phyloP scores from a whole-genome alignment of 2,888 invertebrate genomes.

The Mycalesis mineus region DNA sequence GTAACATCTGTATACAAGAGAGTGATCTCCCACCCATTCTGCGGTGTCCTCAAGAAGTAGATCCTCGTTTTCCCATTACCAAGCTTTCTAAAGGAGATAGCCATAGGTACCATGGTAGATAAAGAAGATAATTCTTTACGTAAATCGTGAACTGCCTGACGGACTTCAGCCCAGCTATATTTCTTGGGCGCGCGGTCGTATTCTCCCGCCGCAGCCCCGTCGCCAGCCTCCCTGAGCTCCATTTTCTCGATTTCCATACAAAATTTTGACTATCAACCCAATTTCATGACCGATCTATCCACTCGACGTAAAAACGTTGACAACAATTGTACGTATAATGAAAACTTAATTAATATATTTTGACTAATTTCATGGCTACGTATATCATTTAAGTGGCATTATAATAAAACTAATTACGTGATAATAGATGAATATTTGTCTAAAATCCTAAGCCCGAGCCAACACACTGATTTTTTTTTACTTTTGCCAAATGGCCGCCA shows the following conservation, averaged over 20 bases:
- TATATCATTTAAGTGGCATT: conserved; percentile 41
- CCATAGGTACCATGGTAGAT: conserved; percentile 89
- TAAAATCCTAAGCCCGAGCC: conserved; percentile 47
- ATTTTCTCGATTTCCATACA: conserved; percentile 55
- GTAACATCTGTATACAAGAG: conserved; percentile 91
- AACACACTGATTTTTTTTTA: conserved; percentile 61
- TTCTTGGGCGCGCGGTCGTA: conserved; percentile 61
- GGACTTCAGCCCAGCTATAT: conserved; percentile 87
- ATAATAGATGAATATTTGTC: conserved; percentile 41
- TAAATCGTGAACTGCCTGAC: conserved; percentile 88
- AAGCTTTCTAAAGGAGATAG: conserved; percentile 87
- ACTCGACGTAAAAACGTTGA: conserved; percentile 20
- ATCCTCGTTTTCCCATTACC: conserved; percentile 89
- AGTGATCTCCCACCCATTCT: conserved; percentile 93
- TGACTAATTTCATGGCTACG: conserved; percentile 42
- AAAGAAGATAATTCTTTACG: conserved; percentile 87
- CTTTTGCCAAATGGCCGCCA: conserved; percentile 51
- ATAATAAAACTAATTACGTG: conserved; percentile 40
- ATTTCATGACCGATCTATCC: conserved; percentile 48
- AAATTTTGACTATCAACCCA: conserved; percentile 32
- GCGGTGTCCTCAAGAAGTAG: conserved; percentile 93
- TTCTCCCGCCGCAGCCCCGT: conserved; percentile 66
- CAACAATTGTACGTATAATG: conserved; percentile 16
- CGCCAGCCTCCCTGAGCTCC: conserved; percentile 71
- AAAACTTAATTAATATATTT: conserved; percentile 38